These are phyloP conservation scores for Calyptommatus sinebrachiatus DNA, from an alignment of 2,113 vertebrate genomes.

Conservation along the genomic window DNA sequence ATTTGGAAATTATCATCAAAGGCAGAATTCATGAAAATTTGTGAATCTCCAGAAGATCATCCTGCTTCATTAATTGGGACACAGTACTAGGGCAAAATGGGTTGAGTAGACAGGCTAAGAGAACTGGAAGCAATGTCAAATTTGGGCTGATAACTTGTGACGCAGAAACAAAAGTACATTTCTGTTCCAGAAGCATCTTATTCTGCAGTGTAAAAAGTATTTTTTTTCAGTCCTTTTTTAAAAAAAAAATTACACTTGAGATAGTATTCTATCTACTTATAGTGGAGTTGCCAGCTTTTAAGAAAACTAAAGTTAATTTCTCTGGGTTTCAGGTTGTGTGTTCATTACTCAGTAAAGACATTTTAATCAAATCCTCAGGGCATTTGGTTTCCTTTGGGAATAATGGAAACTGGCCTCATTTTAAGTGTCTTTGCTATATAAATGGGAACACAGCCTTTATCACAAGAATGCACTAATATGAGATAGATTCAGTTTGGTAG, in stretches of 20 bases:
- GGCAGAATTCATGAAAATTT: neutral
- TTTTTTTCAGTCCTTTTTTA: neutral
- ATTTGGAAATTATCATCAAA: neutral
- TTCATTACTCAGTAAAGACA: no score
- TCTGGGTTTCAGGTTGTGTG: neutral
- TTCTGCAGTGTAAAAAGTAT: neutral
- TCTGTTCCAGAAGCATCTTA: neutral
- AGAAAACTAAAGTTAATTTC: neutral
- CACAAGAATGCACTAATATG: no score
- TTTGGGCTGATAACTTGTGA: neutral
- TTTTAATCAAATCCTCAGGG: no score
- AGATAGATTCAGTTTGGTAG: no score
- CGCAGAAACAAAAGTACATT: conserved; percentile 18
- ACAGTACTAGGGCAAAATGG: neutral
- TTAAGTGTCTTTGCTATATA: no score
- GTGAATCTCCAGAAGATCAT: accelerated
- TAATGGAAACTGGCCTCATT: no score
- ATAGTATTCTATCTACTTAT: accelerated
- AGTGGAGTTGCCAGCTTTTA: neutral
- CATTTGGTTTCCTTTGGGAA: no score
- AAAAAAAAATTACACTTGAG: neutral
- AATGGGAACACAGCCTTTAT: no score
- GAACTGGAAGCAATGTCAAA: neutral
- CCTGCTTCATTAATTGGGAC: neutral
- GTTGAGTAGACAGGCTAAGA: neutral